A percentile compares a stretch with the other conserved stretches of the same genome.
These are phyloP conservation scores for Phania funesta DNA, from an alignment of 2,888 invertebrate genomes.

Conservation along the genomic window DNA sequence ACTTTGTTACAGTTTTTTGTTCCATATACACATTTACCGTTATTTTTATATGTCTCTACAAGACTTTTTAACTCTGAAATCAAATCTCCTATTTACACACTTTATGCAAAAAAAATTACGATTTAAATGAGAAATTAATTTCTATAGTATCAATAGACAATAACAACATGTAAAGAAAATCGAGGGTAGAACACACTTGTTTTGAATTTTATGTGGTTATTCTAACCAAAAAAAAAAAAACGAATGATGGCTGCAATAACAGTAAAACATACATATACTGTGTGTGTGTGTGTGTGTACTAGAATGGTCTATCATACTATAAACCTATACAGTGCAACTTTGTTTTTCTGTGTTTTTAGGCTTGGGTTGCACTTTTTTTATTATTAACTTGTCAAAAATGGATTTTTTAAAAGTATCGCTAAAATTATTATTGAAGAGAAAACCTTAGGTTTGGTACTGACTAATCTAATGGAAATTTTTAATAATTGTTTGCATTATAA, in stretches of 20 bases:
- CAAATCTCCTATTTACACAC: neutral
- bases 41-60: neutral
- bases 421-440: no score
- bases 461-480: no score
- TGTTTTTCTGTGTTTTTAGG: neutral
- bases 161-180: neutral
- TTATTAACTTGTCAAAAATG: no score
- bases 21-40: conserved; percentile 31
- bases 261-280: neutral
- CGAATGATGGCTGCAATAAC: neutral
- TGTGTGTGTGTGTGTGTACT: neutral
- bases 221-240: neutral
- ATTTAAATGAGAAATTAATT: conserved; percentile 14
- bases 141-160: conserved; percentile 32
- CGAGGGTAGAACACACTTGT: conserved; percentile 17
- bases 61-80: conserved; percentile 1
- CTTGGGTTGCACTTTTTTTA: no score
- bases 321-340: neutral
- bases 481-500: no score
- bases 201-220: conserved; percentile 13
- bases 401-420: no score
- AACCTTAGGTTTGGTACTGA: no score
- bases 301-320: neutral
- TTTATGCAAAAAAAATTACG: neutral
- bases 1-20: conserved; percentile 48